Evolutionary conservation across 1,140 invertebrate genomes (phyloP), one percentile per base, ranked within the genome.

Genomic region (Ostrea denselamellosa): DNA sequence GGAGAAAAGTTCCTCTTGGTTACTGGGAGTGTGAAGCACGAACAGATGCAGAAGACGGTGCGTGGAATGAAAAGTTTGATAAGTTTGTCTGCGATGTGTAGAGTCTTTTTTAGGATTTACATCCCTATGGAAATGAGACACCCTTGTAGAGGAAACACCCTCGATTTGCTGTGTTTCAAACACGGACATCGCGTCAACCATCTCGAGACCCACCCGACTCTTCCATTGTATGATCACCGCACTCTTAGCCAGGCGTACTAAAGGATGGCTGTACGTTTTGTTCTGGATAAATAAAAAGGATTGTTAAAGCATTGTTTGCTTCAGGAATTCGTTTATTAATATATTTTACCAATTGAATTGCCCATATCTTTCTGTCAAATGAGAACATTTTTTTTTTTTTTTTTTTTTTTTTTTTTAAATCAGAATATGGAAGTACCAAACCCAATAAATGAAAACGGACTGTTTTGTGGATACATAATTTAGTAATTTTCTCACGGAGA

Each of bases 401-500:
- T n/a, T n/a, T n/a, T n/a, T n/a, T n/a, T n/a, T n/a, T n/a, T n/a
- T n/a, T n/a, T n/a, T n/a, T n/a, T n/a, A n/a, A n/a, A 44, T 44
- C 34, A 44, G 34, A 44, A 44, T 44, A 44, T 44, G 34, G 5
- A 44, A 44, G 2, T 44, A 44, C 34, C 5, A 44, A 44, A 5
- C 34, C 34, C 34, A 44, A 56, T 56, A 56, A 17, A 17, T 56
- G 54, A 56, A 62, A 5, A 19, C 10, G 19, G 7, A 62, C 8
- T 19, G 7, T 19, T 62, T 19, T 17, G 17, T 62, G 17, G 17
- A 19, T 2, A 17, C 19, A 58, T 17, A 3, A 58, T 58, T 58
- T 17, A 12, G 17, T 62, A 19, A 19, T 62, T 62, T 77, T 77
- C 68, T 77, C 68, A 77, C 68, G 68, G 68, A 25, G 68, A 77